Percentiles rank a stretch among this genome's conserved stretches.
These are phyloP conservation scores for Upupa epops DNA, from an alignment of 2,113 vertebrate genomes.

Conservation along the genomic window DNA sequence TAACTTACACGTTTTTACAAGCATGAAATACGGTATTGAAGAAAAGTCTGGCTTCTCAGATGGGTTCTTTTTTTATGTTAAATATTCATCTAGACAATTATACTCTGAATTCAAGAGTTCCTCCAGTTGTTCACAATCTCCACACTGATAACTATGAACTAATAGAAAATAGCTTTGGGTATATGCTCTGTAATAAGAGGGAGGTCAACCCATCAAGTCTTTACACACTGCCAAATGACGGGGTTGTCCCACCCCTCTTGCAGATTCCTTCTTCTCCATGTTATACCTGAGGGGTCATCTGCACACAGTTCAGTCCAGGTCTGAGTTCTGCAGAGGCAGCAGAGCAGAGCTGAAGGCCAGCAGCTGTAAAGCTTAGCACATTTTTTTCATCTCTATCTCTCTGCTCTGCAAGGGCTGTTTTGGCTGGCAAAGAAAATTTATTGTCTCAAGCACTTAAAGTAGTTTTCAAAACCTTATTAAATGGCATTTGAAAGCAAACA, in stretches of 20 bases:
- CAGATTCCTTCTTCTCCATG: background rate
- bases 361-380: background rate
- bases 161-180: background rate
- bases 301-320: accelerated
- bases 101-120: background rate
- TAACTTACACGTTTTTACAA: background rate
- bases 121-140: background rate
- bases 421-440: background rate
- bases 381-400: background rate
- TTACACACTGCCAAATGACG: background rate
- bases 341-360: background rate
- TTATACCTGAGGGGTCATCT: background rate
- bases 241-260: background rate
- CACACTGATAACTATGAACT: background rate
- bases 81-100: background rate
- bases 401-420: background rate
- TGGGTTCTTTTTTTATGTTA: background rate
- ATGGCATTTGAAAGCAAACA: background rate
- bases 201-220: background rate
- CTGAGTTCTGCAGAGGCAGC: background rate
- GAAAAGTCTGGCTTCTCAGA: constrained; percentile 17
- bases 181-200: background rate
- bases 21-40: background rate
- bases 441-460: background rate
- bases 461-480: background rate